Evolutionary conservation across 2,888 invertebrate species (phyloP).

Genomic region (Strigamia crassipes): DNA sequence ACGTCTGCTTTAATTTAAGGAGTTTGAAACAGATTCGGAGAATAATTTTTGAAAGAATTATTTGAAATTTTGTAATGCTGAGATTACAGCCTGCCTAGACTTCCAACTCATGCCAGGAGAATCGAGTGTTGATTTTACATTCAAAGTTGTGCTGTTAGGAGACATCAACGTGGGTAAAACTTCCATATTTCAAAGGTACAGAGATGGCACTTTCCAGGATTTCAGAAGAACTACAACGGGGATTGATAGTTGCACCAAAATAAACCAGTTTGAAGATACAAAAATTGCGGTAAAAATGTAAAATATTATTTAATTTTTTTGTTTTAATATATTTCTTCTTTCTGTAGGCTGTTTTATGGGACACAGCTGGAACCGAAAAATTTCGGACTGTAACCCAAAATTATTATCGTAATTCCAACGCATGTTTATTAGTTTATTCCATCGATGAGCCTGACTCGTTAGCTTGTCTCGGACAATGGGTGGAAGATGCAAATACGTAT

Average conservation of each 20-base stretch:
- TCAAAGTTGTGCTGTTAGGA: conserved; percentile 51
- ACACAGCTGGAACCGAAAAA: conserved; percentile 52
- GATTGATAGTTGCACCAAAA: conserved; percentile 49
- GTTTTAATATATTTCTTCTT: not conserved
- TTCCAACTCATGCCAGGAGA: conserved; percentile 7
- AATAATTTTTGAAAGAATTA: not conserved
- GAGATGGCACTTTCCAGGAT: conserved; percentile 50
- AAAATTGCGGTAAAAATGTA: conserved; percentile 49
- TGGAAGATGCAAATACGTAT: conserved; percentile 50
- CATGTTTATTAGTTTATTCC: conserved; percentile 52
- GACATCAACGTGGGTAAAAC: conserved; percentile 52
- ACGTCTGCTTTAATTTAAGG: not conserved
- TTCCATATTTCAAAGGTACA: conserved; percentile 51
- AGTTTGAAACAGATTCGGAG: not conserved
- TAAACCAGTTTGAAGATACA: conserved; percentile 48
- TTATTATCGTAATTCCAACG: conserved; percentile 52
- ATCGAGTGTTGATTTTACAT: conserved; percentile 18
- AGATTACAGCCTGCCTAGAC: not conserved
- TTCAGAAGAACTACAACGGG: conserved; percentile 49
- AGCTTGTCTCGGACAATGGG: conserved; percentile 51
- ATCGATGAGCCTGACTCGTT: conserved; percentile 51
- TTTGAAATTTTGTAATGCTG: not conserved
- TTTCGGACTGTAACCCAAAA: conserved; percentile 52
- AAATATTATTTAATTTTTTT: not conserved
- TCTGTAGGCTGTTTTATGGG: conserved; percentile 51